Evolutionary conservation across 2,797 vertebrate species (phyloP).

Genomic region (Streptopelia turtur): DNA sequence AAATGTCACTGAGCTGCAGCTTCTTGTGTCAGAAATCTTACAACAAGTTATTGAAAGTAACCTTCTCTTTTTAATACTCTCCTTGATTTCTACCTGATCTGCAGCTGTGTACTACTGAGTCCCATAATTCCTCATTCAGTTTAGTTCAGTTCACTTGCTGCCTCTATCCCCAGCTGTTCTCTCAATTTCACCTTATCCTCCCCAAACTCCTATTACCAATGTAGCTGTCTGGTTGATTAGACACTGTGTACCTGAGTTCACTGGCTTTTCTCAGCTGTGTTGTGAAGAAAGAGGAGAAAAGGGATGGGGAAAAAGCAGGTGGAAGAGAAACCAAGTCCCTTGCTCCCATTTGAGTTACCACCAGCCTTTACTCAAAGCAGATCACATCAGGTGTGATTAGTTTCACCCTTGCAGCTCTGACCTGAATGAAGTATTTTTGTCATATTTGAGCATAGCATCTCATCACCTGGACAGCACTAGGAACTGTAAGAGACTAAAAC

Average conservation of each 20-base stretch:
- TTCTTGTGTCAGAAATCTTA: neutral
- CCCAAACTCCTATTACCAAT: neutral
- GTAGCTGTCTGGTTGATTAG: neutral
- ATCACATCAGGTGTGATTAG: neutral
- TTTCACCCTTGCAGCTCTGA: neutral
- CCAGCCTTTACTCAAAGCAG: neutral
- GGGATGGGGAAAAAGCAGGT: neutral
- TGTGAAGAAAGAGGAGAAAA: neutral
- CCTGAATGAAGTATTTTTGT: neutral
- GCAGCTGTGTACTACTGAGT: neutral
- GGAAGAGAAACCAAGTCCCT: neutral
- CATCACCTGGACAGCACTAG: neutral
- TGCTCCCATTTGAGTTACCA: neutral
- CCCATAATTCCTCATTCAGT: neutral
- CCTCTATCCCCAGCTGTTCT: neutral
- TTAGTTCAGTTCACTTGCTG: neutral
- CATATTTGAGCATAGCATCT: neutral
- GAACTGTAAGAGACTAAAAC: neutral
- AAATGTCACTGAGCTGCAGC: neutral
- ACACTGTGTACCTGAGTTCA: neutral
- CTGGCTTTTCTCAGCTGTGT: rapidly evolving
- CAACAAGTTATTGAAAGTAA: neutral
- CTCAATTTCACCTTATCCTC: neutral
- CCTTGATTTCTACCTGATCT: neutral
- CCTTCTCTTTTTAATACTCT: neutral